phyloP scores from a whole-genome alignment of 2,797 vertebrate species.

The Leptodactylus fallax region DNA sequence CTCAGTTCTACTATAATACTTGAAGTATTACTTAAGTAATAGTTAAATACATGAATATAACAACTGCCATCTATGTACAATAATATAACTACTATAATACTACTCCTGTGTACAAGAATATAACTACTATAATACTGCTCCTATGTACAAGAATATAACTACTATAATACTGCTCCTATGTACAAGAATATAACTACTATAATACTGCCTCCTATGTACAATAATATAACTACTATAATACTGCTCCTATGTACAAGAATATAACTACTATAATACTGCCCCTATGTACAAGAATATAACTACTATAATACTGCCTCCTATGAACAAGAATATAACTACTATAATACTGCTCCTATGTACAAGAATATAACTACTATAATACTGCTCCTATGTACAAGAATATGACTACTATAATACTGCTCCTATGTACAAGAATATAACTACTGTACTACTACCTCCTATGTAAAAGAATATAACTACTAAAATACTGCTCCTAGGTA shows the following conservation, averaged over 20 bases:
- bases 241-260: no score
- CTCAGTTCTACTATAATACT: not conserved
- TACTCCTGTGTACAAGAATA: not conserved
- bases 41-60: constrained; percentile 2
- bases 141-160: constrained; percentile 9
- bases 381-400: not conserved
- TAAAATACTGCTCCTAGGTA: not conserved
- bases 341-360: no score
- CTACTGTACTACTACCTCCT: not conserved
- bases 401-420: constrained; percentile 10
- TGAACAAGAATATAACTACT: no score
- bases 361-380: constrained; percentile 6
- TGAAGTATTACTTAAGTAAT: no score
- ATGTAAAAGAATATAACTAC: not conserved
- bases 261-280: not conserved
- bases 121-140: constrained; percentile 12
- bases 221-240: no score
- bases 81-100: constrained; percentile 3
- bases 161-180: not conserved
- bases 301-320: no score
- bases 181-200: constrained; percentile 7
- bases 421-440: not conserved
- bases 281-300: no score
- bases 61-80: not conserved
- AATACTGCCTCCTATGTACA: not conserved